Percentiles rank a stretch among this genome's conserved stretches.
Conservation (phyloP, 2,797 vertebrate genomes). For the Catharus ustulatus region DNA sequence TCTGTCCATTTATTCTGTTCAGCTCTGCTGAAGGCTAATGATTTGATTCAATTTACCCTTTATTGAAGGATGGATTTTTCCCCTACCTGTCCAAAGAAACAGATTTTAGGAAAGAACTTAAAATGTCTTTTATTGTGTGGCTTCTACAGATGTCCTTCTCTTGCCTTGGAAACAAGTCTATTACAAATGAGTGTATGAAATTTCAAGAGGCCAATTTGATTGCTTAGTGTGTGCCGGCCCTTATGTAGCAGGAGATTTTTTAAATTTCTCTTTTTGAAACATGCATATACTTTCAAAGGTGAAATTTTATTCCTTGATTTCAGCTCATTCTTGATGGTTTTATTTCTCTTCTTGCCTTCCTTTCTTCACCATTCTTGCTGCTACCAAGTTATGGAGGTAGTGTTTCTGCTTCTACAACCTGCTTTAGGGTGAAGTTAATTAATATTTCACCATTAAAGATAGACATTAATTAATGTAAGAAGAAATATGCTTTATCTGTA, state of each 20-base stretch:
- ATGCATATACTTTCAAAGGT: background rate
- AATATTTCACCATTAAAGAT: background rate
- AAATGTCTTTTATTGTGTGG: background rate
- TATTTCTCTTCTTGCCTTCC: background rate
- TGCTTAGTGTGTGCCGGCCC: background rate
- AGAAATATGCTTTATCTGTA: background rate
- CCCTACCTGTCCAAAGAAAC: background rate
- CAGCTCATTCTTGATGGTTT: background rate
- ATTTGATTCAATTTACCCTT: background rate
- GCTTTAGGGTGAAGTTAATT: background rate
- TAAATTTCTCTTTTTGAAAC: background rate
- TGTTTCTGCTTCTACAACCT: background rate
- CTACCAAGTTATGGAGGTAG: background rate
- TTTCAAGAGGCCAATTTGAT: background rate
- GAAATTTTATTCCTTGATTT: background rate
- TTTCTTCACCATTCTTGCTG: rapidly evolving
- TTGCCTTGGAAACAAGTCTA: background rate
- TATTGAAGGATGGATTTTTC: background rate
- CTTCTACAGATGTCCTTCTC: background rate
- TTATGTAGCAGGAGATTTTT: background rate
- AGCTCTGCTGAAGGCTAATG: background rate
- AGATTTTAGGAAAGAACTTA: background rate
- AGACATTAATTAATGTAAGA: background rate
- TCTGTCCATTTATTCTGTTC: background rate
- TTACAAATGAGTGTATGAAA: background rate